phyloP scores from a whole-genome alignment of 2,888 invertebrate species.

The Platycnemis pennipes region DNA sequence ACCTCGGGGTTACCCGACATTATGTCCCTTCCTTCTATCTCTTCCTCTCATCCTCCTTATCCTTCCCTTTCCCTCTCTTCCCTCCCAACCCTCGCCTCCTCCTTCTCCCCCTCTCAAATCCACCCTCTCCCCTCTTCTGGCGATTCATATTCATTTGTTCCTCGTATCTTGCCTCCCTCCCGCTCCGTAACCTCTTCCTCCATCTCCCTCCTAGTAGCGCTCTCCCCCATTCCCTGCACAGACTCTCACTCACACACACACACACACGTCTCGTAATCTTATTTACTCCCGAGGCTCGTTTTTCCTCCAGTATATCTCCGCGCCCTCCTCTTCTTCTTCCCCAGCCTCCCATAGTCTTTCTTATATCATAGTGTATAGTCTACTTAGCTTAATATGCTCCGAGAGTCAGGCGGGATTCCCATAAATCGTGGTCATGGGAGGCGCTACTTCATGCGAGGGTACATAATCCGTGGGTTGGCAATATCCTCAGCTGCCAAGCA shows the following conservation, averaged over 20 bases:
- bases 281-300: conserved; percentile 64
- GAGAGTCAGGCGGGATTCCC: conserved; percentile 45
- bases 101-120: background rate
- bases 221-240: background rate
- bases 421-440: conserved; percentile 59
- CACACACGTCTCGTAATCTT: conserved; percentile 54
- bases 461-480: background rate
- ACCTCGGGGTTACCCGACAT: background rate
- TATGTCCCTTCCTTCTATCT: background rate
- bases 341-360: conserved; percentile 33
- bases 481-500: background rate
- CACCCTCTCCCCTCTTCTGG: background rate
- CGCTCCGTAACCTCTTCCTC: background rate
- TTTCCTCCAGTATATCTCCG: conserved; percentile 58
- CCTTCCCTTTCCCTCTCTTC: background rate
- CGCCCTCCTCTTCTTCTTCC: background rate
- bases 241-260: background rate
- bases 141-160: conserved; percentile 65
- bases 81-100: background rate
- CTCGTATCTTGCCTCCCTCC: background rate
- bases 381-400: conserved; percentile 67
- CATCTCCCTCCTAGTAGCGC: background rate
- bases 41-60: background rate
- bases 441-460: background rate
- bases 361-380: conserved; percentile 66